phyloP scores from a whole-genome alignment of 2,113 vertebrate genomes.

The Chinchilla lanigera region DNA sequence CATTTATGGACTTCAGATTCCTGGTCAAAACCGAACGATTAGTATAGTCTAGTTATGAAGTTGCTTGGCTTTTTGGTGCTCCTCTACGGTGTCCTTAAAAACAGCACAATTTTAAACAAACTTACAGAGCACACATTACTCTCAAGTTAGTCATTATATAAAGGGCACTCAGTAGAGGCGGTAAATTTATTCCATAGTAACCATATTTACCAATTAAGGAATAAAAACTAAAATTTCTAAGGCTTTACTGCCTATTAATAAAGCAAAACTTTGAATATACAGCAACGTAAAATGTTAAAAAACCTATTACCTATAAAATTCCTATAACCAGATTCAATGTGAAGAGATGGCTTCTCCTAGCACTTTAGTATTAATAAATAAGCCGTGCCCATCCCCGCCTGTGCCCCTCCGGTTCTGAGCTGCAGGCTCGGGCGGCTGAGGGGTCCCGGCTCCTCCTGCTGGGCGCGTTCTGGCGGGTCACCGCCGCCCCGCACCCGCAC shows the following conservation, averaged over 20 bases:
- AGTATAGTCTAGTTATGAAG: slow-evolving; percentile 79
- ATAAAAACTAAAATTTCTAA: slow-evolving; percentile 82
- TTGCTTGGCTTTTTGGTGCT: slow-evolving; percentile 80
- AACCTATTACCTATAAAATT: slow-evolving; percentile 88
- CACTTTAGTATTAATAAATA: background rate
- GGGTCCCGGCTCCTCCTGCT: background rate
- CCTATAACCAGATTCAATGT: slow-evolving; percentile 84
- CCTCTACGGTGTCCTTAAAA: slow-evolving; percentile 84
- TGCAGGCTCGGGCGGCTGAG: no score
- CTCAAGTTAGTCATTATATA: slow-evolving; percentile 86
- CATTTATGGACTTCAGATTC: slow-evolving; percentile 79
- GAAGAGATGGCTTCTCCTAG: slow-evolving; percentile 67
- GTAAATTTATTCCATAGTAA: slow-evolving; percentile 85
- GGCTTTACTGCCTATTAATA: background rate
- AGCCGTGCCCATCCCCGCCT: background rate
- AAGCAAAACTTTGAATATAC: background rate
- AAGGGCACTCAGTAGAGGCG: slow-evolving; percentile 88
- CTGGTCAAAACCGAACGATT: slow-evolving; percentile 83
- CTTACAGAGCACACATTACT: slow-evolving; percentile 84
- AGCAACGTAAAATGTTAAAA: slow-evolving; percentile 86
- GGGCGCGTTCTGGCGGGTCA: background rate
- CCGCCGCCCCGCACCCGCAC: background rate
- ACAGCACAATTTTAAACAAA: slow-evolving; percentile 88
- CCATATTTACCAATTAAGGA: slow-evolving; percentile 85
- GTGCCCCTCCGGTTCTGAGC: background rate